These are phyloP conservation scores for Drosophila hamatofila DNA, from an alignment of 2,888 invertebrate genomes.

Conservation along the genomic window DNA sequence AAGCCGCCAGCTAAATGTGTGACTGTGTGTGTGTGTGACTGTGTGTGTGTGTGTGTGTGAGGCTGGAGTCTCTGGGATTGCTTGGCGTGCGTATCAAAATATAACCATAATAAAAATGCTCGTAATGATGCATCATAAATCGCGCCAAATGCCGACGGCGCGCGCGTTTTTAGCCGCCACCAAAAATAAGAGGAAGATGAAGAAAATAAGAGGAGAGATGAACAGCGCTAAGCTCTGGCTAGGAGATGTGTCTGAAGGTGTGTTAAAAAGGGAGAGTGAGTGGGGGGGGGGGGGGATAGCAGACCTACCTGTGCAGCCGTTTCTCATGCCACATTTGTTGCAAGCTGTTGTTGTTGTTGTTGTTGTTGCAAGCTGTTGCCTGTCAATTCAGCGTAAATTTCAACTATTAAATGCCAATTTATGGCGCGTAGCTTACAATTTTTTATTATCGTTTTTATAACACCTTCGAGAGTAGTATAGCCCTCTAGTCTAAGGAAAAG, in stretches of 20 bases:
- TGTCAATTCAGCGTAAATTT: slow-evolving; percentile 80
- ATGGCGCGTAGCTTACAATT: slow-evolving; percentile 80
- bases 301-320: slow-evolving; percentile 35
- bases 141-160: slow-evolving; percentile 63
- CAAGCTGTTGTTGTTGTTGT: slow-evolving; percentile 12
- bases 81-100: slow-evolving; percentile 73
- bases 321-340: slow-evolving; percentile 40
- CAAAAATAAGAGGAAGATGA: neutral
- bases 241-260: slow-evolving; percentile 2
- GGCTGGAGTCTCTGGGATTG: slow-evolving; percentile 40
- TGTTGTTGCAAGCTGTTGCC: slow-evolving; percentile 33
- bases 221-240: neutral
- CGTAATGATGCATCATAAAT: slow-evolving; percentile 78
- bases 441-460: slow-evolving; percentile 80
- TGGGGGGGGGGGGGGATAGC: neutral
- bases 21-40: slow-evolving; percentile 1
- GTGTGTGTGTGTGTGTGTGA: slow-evolving; percentile 3
- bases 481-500: neutral
- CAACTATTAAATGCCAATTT: slow-evolving; percentile 81
- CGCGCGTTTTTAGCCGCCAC: slow-evolving; percentile 38
- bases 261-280: neutral
- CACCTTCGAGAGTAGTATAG: slow-evolving; percentile 54
- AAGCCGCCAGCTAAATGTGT: slow-evolving; percentile 26
- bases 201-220: slow-evolving; percentile 4
- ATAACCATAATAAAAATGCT: slow-evolving; percentile 73